Conservation (phyloP, 2,113 vertebrate species). For the Tragelaphus scriptus region DNA sequence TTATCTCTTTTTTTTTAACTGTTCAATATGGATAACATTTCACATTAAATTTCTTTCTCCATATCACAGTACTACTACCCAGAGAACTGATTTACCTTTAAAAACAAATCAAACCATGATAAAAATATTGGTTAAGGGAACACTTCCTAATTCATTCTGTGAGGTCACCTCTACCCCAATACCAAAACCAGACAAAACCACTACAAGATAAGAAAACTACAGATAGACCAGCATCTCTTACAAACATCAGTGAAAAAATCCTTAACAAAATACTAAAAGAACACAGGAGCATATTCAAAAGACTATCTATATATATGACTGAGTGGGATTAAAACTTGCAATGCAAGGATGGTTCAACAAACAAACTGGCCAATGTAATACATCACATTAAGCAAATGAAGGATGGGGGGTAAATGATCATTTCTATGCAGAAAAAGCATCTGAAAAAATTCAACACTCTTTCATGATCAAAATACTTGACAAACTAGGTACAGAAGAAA, state of each 20-base stretch:
- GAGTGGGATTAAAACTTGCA: not conserved
- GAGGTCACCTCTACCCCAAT: not conserved
- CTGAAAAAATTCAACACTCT: not conserved
- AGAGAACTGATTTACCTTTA: not conserved
- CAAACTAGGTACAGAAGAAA: not conserved
- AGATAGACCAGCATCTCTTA: not conserved
- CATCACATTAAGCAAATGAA: not conserved
- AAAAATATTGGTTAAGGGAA: not conserved
- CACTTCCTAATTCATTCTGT: not conserved
- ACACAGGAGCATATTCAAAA: not conserved
- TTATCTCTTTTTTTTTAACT: not conserved
- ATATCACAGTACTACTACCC: not conserved
- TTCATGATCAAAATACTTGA: not conserved
- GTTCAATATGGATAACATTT: not conserved
- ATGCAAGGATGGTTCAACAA: not conserved
- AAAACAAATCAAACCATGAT: not conserved
- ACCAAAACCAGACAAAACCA: not conserved
- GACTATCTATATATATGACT: not conserved
- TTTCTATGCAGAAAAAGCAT: not conserved
- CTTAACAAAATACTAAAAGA: not conserved
- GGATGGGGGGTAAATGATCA: not conserved
- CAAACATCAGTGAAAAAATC: not conserved
- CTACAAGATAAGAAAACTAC: not conserved
- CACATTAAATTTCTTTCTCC: slow-evolving; percentile 28
- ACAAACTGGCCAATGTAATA: not conserved